A percentile compares a stretch with the other conserved stretches of the same genome.
phyloP scores from a whole-genome alignment of 2,113 vertebrate genomes.

The Larimichthys crocea region DNA sequence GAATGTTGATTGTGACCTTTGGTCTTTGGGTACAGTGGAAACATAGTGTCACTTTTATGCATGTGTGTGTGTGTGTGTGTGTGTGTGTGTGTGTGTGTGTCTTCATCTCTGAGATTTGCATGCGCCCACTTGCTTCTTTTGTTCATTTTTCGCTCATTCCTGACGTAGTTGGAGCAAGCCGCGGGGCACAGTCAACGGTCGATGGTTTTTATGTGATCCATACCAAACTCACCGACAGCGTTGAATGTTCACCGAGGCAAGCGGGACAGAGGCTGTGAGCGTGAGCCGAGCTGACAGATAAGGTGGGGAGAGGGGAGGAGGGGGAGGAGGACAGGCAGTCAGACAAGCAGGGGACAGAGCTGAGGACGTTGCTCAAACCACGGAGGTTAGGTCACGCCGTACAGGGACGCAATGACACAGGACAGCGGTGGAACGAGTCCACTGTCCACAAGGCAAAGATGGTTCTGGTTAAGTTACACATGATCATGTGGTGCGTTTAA shows the following conservation, averaged over 20 bases:
- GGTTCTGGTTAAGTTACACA: slow-evolving; percentile 29
- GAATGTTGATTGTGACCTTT: slow-evolving; percentile 99
- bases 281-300: slow-evolving; percentile 60
- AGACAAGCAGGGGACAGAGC: slow-evolving; percentile 19
- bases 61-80: slow-evolving; percentile 12
- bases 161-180: slow-evolving; percentile 78
- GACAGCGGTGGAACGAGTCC: slow-evolving; percentile 63
- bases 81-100: slow-evolving; percentile 15
- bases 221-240: slow-evolving; percentile 99
- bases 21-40: slow-evolving; percentile 72
- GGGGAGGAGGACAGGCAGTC: slow-evolving; percentile 6
- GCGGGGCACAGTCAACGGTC: slow-evolving; percentile 99
- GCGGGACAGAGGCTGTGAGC: slow-evolving; percentile 53
- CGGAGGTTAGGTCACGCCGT: slow-evolving; percentile 46
- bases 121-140: slow-evolving; percentile 56
- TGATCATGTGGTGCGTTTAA: slow-evolving; percentile 4
- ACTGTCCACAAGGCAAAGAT: slow-evolving; percentile 44
- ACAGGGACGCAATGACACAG: slow-evolving; percentile 51
- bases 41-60: slow-evolving; percentile 62
- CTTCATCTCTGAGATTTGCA: slow-evolving; percentile 43
- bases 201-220: slow-evolving; percentile 94
- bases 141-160: slow-evolving; percentile 36
- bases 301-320: slow-evolving; percentile 19
- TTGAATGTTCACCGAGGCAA: slow-evolving; percentile 95
- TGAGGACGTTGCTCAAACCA: slow-evolving; percentile 40